phyloP scores from a whole-genome alignment of 2,113 vertebrate species.

The Colistium nudipinnis region DNA sequence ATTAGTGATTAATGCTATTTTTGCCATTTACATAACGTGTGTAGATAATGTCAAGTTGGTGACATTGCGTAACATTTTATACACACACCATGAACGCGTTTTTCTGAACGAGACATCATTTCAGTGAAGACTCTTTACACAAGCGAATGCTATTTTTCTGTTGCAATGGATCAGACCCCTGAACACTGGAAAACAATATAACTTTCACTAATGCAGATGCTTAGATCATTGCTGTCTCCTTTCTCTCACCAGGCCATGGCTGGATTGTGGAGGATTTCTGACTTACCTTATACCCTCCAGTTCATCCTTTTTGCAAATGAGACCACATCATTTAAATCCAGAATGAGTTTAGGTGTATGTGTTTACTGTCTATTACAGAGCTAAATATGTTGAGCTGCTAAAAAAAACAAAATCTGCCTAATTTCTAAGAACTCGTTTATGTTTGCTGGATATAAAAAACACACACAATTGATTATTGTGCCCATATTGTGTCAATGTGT shows the following conservation, averaged over 20 bases:
- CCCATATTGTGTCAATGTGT: not conserved
- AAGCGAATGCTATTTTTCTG: slow-evolving; percentile 3
- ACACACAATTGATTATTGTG: not conserved
- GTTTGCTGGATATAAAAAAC: not conserved
- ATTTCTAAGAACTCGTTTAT: no score
- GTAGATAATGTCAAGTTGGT: not conserved
- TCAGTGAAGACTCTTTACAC: not conserved
- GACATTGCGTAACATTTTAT: no score
- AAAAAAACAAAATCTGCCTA: no score
- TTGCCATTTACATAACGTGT: no score
- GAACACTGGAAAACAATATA: not conserved
- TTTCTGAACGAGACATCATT: not conserved
- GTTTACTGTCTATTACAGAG: not conserved
- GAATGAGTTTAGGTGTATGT: not conserved
- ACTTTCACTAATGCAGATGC: not conserved
- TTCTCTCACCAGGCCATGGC: no score
- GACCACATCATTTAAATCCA: not conserved
- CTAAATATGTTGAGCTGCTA: not conserved
- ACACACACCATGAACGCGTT: no score
- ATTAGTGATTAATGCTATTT: not conserved
- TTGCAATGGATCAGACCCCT: not conserved
- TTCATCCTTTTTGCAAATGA: no score
- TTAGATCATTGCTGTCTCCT: no score
- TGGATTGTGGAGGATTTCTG: no score
- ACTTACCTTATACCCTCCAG: no score